Evolutionary conservation across 2,888 invertebrate genomes (phyloP), one percentile per base, ranked within the genome.

Genomic region (Sialis fuliginosa): DNA sequence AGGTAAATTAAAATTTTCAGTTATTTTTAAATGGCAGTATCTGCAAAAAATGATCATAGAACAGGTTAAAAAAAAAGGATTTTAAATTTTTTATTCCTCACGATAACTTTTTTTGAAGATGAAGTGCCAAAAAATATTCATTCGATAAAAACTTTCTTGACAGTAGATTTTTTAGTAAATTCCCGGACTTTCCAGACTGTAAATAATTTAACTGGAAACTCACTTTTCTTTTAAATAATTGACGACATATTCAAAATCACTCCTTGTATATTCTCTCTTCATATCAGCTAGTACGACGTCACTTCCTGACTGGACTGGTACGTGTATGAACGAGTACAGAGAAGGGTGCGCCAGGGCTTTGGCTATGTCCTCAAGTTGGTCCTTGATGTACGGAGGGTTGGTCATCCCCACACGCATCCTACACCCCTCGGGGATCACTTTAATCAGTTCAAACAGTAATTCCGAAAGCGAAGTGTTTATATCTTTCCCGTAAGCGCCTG

Each of bases 221-320:
- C 54, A 87, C 82, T 72, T 75, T 48, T 79, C 69, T 53, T 75
- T 74, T 22, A 97, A 69, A 59, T 78, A 91, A 57, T 92, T 75
- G 0, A 92, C 93, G 7, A 97, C 91, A 37, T 71, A 71, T 58
- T 87, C 81, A 62, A 98, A 98, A 58, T 98, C 93, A 0, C 72
- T 74, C n/a, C 82, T 63, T 6, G 79, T 79, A 66, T 98, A 98
- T 62, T 98, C 96, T 34, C 98, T 69, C 65, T 89, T 92, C 97
- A 98, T 98, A 53, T 96, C 96, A 0, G 77, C 74, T 5, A 98
- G 66, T 4, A 98, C 95, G 48, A 80, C 77, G 66, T 98, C 93
- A 56, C 93, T 93, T n/a, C 92, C 97, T 0, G 92, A 88, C 66
- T 98, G 97, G 0, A 98, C 95, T 0, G 98, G 97, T 12, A 98